Base-by-base conservation (phyloP, 2,888 invertebrate species). In the Melinaea menophilus region DNA sequence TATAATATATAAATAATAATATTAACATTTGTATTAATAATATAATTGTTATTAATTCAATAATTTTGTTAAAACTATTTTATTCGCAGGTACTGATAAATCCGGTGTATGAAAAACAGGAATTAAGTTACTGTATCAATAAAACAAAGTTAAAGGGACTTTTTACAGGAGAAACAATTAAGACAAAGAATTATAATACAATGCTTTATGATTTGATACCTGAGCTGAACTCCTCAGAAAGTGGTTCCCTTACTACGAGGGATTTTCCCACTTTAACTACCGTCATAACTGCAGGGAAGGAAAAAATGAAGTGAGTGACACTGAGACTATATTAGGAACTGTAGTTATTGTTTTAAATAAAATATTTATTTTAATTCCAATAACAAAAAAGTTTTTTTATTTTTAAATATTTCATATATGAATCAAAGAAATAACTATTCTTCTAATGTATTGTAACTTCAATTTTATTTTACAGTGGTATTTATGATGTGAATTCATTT, bases 91-190 rank as follows among this genome's bases (percentile, higher is more conserved):
- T 96, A 4, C 93, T 94, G 59, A 91, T 97, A 59, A 98, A 98
- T 78, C 95, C 97, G 0, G 91, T 92, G 0, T 97, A 95, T 79
- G 93, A 94, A 77, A 88, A 92, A 7, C 78, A 86, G 0, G 98
- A 98, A 79, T 74, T 98, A 2, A 90, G 93, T 61, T 96, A 94
- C 79, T 94, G 94, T 64, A 78, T 98, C 12, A 92, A 93, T 58
- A 95, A 96, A 85, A 95, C 95, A 0, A 92, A 91, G 0, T 86
- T 94, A 35, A 94, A 94, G 75, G 93, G 93, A 3, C 76, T 97
- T 0, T 78, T 98, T 1, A 91, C 94, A 3, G 93, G 94, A 0
- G 92, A 93, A 34, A 85, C 79, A 13, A 92, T 94, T 73, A 93
- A 93, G 68, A 92, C 86, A 0, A 93, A 94, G 68, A 88, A 95